Conservation (phyloP, 2,113 vertebrate genomes). For the Brachypodius melanocephalos region DNA sequence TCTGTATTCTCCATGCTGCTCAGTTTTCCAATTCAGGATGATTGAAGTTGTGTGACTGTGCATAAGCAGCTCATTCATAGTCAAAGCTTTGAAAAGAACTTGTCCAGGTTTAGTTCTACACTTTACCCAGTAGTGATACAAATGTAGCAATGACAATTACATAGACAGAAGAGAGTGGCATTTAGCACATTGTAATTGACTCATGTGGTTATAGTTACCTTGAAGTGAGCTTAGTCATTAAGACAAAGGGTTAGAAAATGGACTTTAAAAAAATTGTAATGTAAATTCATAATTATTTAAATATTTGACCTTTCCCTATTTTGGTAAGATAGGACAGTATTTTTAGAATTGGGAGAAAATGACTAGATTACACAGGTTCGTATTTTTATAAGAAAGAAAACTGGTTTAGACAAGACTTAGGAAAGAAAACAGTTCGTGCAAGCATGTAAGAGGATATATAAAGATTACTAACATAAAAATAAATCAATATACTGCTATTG, state of each 20-base stretch:
- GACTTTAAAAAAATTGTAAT: neutral
- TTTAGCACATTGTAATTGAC: neutral
- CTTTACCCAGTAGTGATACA: neutral
- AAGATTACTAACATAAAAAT: neutral
- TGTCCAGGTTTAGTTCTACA: neutral
- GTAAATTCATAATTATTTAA: neutral
- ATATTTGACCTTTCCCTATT: neutral
- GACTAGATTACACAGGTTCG: neutral
- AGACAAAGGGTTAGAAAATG: neutral
- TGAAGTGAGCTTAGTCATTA: neutral
- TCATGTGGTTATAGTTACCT: neutral
- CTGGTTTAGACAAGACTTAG: neutral
- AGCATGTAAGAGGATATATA: neutral
- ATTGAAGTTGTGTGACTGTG: neutral
- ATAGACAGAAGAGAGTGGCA: neutral
- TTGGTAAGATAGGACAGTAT: neutral
- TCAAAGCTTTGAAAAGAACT: neutral
- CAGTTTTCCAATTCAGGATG: neutral
- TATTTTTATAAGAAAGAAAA: neutral
- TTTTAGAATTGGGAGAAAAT: neutral
- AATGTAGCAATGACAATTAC: neutral
- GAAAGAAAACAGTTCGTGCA: neutral
- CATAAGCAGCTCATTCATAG: neutral
- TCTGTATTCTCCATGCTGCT: neutral
- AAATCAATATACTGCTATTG: neutral